Percentiles rank a stretch among this genome's conserved stretches.
These are phyloP conservation scores for Leucoma salicis DNA, from an alignment of 2,888 invertebrate genomes.

Conservation along the genomic window DNA sequence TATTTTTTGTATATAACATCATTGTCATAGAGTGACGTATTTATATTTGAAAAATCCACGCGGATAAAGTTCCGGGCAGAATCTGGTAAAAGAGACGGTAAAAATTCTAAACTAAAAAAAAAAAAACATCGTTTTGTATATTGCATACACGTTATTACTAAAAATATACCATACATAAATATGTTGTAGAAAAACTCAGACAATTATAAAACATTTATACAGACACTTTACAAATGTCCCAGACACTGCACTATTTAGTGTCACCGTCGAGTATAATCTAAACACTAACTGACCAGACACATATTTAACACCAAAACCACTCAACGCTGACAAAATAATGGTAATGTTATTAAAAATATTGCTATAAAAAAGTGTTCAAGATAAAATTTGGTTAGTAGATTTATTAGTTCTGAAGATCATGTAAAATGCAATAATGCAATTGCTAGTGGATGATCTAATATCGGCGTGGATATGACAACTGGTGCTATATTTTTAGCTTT, in stretches of 20 bases:
- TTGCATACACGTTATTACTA: too few species aligned
- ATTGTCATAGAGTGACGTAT: too few species aligned
- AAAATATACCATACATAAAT: too few species aligned
- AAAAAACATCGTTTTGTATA: too few species aligned
- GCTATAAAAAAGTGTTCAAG: slow-evolving; percentile 25
- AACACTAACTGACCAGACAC: slow-evolving; percentile 42
- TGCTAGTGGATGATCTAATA: slow-evolving; percentile 29
- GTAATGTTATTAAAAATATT: slow-evolving; percentile 47
- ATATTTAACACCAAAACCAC: slow-evolving; percentile 49
- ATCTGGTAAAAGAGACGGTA: too few species aligned
- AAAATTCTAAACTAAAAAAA: too few species aligned
- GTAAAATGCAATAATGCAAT: slow-evolving; percentile 62
- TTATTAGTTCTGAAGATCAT: slow-evolving; percentile 51
- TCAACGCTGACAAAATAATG: slow-evolving; percentile 48
- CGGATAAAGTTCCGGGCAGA: too few species aligned
- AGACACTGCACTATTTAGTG: slow-evolving; percentile 64
- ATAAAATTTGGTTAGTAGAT: slow-evolving; percentile 49
- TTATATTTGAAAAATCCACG: too few species aligned
- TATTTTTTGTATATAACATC: too few species aligned
- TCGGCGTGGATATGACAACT: slow-evolving; percentile 25
- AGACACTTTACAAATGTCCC: slow-evolving; percentile 62
- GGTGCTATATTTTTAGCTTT: background rate
- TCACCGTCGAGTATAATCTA: slow-evolving; percentile 53
- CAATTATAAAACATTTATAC: slow-evolving; percentile 58
- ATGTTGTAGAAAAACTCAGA: slow-evolving; percentile 17